These are phyloP conservation scores for Nemopilema nomurai DNA, from an alignment of 30 jellyfish, hydroid and myxozoan species.

Conservation along the genomic window DNA sequence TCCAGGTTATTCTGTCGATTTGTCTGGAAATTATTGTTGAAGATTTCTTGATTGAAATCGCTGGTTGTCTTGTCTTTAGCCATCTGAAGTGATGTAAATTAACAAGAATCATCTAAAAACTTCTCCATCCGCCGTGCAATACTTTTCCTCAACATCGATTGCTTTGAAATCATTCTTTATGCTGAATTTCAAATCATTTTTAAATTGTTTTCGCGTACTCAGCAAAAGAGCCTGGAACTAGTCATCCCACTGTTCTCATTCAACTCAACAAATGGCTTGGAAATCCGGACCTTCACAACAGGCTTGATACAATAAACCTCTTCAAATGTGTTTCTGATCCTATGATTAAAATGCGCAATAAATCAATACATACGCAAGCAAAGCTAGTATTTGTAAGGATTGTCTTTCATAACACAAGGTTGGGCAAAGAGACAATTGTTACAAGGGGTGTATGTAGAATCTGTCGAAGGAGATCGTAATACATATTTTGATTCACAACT, in stretches of 20 bases:
- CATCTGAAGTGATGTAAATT: slow-evolving; percentile 7
- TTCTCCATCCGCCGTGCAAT: neutral
- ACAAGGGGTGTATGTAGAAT: too few relatives aligned
- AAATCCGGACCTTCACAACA: neutral
- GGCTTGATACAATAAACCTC: neutral
- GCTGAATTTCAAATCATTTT: slow-evolving; percentile 38
- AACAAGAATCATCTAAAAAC: neutral
- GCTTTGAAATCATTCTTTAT: neutral
- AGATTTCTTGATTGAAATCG: slow-evolving; percentile 59
- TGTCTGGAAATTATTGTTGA: slow-evolving; percentile 47
- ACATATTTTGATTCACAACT: too few relatives aligned
- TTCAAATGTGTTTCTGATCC: neutral
- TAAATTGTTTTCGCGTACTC: slow-evolving; percentile 16
- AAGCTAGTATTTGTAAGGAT: neutral
- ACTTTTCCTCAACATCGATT: slow-evolving; percentile 13
- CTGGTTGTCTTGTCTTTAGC: slow-evolving; percentile 58
- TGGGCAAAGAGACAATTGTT: too few relatives aligned
- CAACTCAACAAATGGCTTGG: slow-evolving; percentile 14
- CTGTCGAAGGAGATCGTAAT: too few relatives aligned
- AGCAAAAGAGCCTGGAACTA: slow-evolving; percentile 57
- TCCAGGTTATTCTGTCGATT: slow-evolving; percentile 53
- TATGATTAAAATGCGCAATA: neutral
- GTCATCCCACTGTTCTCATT: slow-evolving; percentile 64
- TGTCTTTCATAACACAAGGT: neutral
- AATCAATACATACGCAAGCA: neutral